Base-by-base conservation (phyloP, 2,113 vertebrate genomes). In the Tapirus terrestris region DNA sequence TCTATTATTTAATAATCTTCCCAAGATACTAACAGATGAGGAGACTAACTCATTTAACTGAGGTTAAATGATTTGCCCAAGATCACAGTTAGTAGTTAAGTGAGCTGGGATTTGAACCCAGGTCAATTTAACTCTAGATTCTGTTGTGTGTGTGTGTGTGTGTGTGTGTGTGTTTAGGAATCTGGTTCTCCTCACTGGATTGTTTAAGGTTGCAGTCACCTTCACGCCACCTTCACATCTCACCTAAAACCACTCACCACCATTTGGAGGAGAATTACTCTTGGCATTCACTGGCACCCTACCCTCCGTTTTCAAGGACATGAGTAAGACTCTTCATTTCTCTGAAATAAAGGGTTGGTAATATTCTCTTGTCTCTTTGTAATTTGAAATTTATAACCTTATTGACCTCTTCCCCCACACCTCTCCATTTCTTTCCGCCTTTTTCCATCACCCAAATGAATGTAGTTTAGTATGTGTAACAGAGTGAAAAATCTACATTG, bases 401-500 rank as follows among this genome's bases (percentile, higher is more conserved):
- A 48, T 25, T 70, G 84, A 29, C 87, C 76, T 94, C 75, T 88
- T 91, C n/a, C 51, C 43, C 70, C 17, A 90, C 11, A 89, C 27
- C 39, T 92, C 88, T 96, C 65, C 33, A 90, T 92, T 96, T 95
- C 94, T 94, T 97, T 93, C 72, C 10, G 31, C 51, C 89, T 93
- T 53, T 76, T 96, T 85, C 73, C 29, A 86, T 88, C 89, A 98
- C 48, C 51, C 67, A 92, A 92, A 85, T 96, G 65, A 94, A 45
- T 94, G 83, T 39, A 68, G 76, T 95, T 97, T 96, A 98, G 90
- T 96, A 82, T 96, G 96, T 96, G 95, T 92, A 98, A 83, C 20
- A 53, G 94, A 96, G 88, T 95, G 95, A 96, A 96, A 97, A 98
- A 95, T 95, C 91, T 96, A 91, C 91, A 89, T 82, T 85, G 72